These are phyloP conservation scores for Cottus gobio DNA, from an alignment of 2,113 vertebrate species.

Conservation along the genomic window DNA sequence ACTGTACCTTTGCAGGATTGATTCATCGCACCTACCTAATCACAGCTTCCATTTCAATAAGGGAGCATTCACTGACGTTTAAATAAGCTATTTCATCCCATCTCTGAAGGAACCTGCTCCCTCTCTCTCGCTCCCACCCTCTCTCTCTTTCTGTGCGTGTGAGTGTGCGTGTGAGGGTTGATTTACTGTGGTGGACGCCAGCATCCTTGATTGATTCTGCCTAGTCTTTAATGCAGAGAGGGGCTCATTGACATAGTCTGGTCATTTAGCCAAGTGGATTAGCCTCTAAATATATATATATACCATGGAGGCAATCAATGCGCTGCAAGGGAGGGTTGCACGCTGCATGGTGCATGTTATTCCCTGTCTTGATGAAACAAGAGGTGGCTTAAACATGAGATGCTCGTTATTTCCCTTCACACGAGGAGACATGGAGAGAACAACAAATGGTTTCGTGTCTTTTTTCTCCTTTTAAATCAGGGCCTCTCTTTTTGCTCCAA, in stretches of 20 bases:
- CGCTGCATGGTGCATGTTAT: constrained; percentile 10
- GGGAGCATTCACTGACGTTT: constrained; percentile 16
- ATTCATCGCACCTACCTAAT: constrained; percentile 19
- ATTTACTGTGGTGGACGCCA: constrained; percentile 51
- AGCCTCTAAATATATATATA: constrained; percentile 34
- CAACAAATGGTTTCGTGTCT: background rate
- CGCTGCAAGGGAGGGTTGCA: constrained; percentile 9
- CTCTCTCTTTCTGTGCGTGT: background rate
- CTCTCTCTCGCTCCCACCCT: background rate
- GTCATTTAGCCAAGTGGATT: constrained; percentile 57
- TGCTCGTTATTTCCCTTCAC: background rate
- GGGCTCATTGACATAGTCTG: constrained; percentile 47
- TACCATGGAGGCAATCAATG: constrained; percentile 52
- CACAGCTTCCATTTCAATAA: constrained; percentile 15
- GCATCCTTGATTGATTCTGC: constrained; percentile 57
- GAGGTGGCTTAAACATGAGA: background rate
- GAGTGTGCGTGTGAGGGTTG: background rate
- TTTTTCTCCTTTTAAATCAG: background rate
- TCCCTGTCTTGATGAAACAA: background rate
- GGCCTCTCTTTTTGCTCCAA: no score
- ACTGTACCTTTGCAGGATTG: constrained; percentile 6
- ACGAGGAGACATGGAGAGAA: background rate
- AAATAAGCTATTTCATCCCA: constrained; percentile 24
- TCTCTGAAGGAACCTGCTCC: constrained; percentile 9
- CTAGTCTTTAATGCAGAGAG: constrained; percentile 48